phyloP scores from a whole-genome alignment of 92 coral and sea anemone species.

The Porites divaricata region DNA sequence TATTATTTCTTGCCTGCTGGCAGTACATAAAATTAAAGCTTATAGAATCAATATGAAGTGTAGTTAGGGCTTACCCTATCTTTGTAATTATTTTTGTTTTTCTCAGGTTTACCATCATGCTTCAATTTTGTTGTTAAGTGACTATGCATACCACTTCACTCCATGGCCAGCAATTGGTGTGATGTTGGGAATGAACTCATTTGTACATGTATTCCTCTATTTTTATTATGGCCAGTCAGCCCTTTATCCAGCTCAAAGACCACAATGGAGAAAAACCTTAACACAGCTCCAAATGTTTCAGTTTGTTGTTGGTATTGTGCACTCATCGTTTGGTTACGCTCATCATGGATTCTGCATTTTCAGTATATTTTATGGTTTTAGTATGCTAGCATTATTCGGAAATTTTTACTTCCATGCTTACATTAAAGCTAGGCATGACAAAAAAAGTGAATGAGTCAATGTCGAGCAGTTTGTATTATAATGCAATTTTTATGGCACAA shows the following conservation, averaged over 20 bases:
- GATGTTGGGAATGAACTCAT: slow-evolving; percentile 75
- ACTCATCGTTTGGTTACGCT: slow-evolving; percentile 71
- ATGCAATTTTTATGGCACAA: neutral
- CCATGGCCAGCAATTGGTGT: slow-evolving; percentile 87
- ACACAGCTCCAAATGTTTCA: slow-evolving; percentile 88
- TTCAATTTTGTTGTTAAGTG: slow-evolving; percentile 74
- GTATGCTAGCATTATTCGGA: slow-evolving; percentile 82
- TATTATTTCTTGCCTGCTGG: too few species aligned
- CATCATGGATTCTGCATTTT: slow-evolving; percentile 87
- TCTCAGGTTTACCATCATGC: slow-evolving; percentile 92
- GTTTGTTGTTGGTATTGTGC: slow-evolving; percentile 77
- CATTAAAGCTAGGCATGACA: slow-evolving; percentile 44
- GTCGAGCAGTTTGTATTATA: too few species aligned
- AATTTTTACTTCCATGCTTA: slow-evolving; percentile 90
- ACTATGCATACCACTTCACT: slow-evolving; percentile 54
- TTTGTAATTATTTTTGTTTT: neutral
- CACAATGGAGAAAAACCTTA: slow-evolving; percentile 83
- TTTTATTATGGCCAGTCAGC: slow-evolving; percentile 93
- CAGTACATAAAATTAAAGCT: too few species aligned
- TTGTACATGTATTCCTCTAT: slow-evolving; percentile 91
- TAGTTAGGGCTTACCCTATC: too few species aligned
- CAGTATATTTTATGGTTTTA: slow-evolving; percentile 70
- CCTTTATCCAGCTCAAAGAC: slow-evolving; percentile 71
- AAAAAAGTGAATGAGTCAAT: slow-evolving; percentile 15
- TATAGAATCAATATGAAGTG: too few species aligned